Conservation (phyloP, 1,140 invertebrate genomes). For the Ylistrum balloti region DNA sequence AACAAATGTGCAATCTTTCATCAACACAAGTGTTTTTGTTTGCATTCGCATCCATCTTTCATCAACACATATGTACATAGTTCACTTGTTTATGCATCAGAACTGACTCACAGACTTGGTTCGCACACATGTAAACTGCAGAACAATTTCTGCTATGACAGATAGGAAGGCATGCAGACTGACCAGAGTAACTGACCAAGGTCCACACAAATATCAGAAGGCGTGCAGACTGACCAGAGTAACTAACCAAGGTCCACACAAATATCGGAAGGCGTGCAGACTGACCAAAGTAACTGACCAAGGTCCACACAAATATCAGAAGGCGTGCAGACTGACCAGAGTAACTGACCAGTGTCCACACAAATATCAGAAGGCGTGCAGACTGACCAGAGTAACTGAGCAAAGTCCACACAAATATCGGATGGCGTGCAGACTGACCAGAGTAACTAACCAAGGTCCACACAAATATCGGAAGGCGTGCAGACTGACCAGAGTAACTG, state of each 20-base stretch:
- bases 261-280: neutral
- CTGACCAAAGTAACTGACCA: neutral
- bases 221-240: too few species aligned
- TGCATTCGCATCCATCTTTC: neutral
- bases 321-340: too few species aligned
- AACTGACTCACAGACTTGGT: neutral
- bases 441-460: neutral
- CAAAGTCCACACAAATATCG: neutral
- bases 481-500: too few species aligned
- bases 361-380: neutral
- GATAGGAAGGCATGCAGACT: neutral
- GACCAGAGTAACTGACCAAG: neutral
- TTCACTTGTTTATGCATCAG: neutral
- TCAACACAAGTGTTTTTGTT: neutral
- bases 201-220: neutral
- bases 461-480: neutral
- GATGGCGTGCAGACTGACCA: neutral
- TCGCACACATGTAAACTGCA: neutral
- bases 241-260: neutral
- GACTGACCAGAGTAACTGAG: too few species aligned
- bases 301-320: neutral
- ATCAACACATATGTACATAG: neutral
- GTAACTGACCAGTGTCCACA: neutral
- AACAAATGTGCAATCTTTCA: constrained; percentile 17
- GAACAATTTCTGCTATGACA: neutral